Evolutionary conservation across 2,797 vertebrate genomes (phyloP).

Genomic region (Eulemur rubriventer): DNA sequence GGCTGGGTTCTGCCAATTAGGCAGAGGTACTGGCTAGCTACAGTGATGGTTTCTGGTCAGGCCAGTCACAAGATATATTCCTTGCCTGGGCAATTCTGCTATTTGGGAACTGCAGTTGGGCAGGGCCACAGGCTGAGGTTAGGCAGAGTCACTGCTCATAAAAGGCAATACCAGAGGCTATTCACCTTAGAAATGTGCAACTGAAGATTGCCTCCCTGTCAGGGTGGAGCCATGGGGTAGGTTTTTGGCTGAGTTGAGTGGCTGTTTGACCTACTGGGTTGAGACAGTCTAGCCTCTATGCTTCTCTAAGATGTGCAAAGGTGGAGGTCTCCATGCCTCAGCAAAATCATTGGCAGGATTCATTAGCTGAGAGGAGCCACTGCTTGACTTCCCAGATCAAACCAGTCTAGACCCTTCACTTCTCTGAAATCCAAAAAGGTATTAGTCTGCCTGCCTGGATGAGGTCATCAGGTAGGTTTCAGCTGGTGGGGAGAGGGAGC

Average conservation of each 20-base stretch:
- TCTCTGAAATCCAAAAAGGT: neutral
- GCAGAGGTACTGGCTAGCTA: neutral
- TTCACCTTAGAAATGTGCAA: neutral
- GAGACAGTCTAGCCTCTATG: neutral
- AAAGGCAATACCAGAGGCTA: neutral
- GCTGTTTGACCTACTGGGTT: neutral
- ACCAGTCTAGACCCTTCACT: neutral
- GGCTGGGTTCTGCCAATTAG: neutral
- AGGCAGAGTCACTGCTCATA: neutral
- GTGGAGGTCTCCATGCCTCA: neutral
- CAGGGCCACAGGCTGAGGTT: neutral
- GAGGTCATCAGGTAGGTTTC: neutral
- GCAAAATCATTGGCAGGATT: neutral
- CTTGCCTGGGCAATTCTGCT: neutral
- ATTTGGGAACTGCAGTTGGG: neutral
- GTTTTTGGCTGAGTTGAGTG: neutral
- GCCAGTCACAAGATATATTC: neutral
- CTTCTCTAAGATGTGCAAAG: neutral
- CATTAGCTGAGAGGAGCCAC: neutral
- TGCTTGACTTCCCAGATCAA: neutral
- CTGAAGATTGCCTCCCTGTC: neutral
- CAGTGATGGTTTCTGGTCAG: neutral
- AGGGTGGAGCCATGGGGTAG: neutral
- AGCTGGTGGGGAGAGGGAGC: neutral
- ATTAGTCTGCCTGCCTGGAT: neutral